Percentiles rank a stretch among this genome's conserved stretches.
These are phyloP conservation scores for Varanus komodoensis DNA, from an alignment of 2,113 vertebrate genomes.

Conservation along the genomic window DNA sequence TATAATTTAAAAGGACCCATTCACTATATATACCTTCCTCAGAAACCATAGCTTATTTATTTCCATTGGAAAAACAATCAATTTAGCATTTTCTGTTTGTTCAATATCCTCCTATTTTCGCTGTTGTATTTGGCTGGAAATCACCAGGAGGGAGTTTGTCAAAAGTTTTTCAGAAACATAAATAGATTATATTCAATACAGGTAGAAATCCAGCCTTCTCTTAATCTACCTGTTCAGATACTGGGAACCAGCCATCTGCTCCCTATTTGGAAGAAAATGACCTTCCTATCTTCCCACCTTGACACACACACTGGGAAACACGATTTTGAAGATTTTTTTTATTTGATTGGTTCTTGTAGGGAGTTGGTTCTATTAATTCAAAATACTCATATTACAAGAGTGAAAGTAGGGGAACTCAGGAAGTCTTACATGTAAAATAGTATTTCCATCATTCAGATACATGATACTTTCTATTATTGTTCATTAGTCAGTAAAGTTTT, in stretches of 20 bases:
- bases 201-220: not conserved
- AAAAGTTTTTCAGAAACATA: not conserved
- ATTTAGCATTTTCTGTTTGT: not conserved
- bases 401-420: not conserved
- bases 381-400: not conserved
- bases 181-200: not conserved
- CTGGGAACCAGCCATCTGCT: not conserved
- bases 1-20: not conserved
- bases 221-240: not conserved
- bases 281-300: too few relatives aligned
- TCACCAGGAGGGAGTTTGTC: not conserved
- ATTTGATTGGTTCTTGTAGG: not conserved
- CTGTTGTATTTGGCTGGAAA: not conserved
- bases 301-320: too few relatives aligned
- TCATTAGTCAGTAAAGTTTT: constrained; percentile 43
- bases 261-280: not conserved
- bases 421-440: not conserved
- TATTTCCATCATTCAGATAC: not conserved
- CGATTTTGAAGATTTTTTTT: not conserved
- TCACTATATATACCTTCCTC: not conserved
- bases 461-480: not conserved
- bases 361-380: not conserved
- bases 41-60: too few relatives aligned
- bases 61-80: not conserved
- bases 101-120: too few relatives aligned